Evolutionary conservation across 2,888 invertebrate species (phyloP), one percentile per base, ranked within the genome.

Genomic region (Protodeltote pygarga): DNA sequence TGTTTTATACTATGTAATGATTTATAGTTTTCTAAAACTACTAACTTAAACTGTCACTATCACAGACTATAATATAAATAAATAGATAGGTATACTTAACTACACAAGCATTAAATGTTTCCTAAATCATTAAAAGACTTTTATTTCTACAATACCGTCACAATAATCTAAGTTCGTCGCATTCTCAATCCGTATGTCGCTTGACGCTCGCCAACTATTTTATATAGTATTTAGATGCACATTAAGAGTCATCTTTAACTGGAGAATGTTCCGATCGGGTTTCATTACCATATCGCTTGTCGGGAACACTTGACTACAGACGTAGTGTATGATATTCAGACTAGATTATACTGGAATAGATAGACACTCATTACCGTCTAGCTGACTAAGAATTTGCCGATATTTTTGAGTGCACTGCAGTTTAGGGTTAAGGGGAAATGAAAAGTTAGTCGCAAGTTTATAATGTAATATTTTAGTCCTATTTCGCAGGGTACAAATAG

Each of bases 151-250:
- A 23, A 10, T 23, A 2, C n/a, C 11, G 24, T 17, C 4, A 17
- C 1, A n/a, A 14, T 4, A 10, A 0, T 15, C 10, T 11, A 15
- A 15, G 65, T 19, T 65, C 31, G 31, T 37, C 10, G 5, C 38
- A 25, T 45, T 40, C 5, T n/a, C 3, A 11, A 27, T 0, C 80
- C 39, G 77, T 83, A 48, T 76, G 75, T 75, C 70, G 48, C 31
- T 27, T 24, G 17, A 66, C 52, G 57, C 69, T 64, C 64, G 55
- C 65, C 64, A 55, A 66, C 77, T 83, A 87, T 83, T 83, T 83
- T 84, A 84, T 84, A 75, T 86, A 81, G 79, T 86, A 88, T 88
- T 87, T 84, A 87, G 86, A 85, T 85, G 84, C 81, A 79, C 86
- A 84, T 85, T 89, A 88, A 85, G 83, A 82, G 84, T 85, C 87